Evolutionary conservation across 2,888 invertebrate species (phyloP).

Genomic region (Brenthis ino): DNA sequence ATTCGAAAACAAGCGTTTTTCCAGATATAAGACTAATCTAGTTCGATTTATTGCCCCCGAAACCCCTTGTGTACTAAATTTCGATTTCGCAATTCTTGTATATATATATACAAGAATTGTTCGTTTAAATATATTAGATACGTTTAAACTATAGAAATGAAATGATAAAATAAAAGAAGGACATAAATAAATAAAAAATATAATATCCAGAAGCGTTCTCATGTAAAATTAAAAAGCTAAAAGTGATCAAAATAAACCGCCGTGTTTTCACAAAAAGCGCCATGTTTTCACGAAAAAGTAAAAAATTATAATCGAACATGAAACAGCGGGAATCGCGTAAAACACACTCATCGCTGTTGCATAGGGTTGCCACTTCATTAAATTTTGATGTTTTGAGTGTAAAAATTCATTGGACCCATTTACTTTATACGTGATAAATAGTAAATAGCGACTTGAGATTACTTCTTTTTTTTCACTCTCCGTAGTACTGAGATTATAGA

Average conservation of each 20-base stretch:
- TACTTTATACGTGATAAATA: no score
- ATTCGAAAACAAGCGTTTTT: no score
- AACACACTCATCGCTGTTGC: conserved; percentile 11
- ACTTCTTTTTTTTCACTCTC: no score
- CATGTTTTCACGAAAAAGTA: conserved; percentile 26
- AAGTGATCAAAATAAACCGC: conserved; percentile 32
- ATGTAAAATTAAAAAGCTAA: conserved; percentile 36
- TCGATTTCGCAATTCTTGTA: no score
- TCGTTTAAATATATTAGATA: no score
- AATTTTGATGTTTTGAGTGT: not conserved
- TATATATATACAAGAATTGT: no score
- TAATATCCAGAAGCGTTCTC: conserved; percentile 31
- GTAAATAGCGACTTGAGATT: no score
- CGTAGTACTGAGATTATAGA: no score
- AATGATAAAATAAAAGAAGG: not conserved
- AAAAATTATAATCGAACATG: conserved; percentile 32
- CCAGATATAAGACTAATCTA: no score
- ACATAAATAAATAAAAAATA: conserved; percentile 28
- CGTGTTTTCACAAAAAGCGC: conserved; percentile 20
- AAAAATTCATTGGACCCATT: no score
- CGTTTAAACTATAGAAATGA: not conserved
- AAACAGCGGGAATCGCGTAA: conserved; percentile 27
- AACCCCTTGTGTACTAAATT: no score
- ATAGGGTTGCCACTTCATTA: conserved; percentile 25
- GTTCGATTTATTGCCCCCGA: no score